Base-by-base conservation (phyloP, 2,888 invertebrate species). In the Epinotia nisella region DNA sequence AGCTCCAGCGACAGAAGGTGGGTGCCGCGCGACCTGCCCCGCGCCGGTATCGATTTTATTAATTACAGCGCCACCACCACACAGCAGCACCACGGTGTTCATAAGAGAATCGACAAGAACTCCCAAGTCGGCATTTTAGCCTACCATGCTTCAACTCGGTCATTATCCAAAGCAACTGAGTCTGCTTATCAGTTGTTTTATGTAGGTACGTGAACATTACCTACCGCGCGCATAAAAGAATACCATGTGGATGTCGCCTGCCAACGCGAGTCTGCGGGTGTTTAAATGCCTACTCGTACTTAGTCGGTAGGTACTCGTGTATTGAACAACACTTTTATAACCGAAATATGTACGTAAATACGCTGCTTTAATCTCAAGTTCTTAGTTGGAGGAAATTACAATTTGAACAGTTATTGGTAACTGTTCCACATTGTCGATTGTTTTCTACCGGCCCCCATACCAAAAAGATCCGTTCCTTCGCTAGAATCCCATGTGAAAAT, bases 1-100 rank as follows among this genome's bases (percentile, higher is more conserved):
- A 21, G 60, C 21, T 21, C 21, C 39, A 61, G 60, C 19, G 7
- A 39, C 15, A 19, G 19, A 19, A 55, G 65, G 65, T 65, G 35
- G 39, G 65, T 65, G 39, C 35, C 29, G 35, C 2, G 9, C 21
- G 5, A 29, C 29, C n/a, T 49, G 13, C 21, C 35, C 55, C 5
- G 24, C 21, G 55, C 15, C n/a, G n/a, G 5, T 49, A 49, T 49
- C n/a, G 49, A 49, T 49, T 49, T 49, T 49, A n/a, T 49, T 49
- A n/a, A n/a, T 49, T 49, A 49, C 49, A 49, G 49, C 49, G n/a
- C 49, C 49, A 49, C 49, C 15, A 49, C 49, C 49, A 49, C 45
- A 49, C 15, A 49, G 49, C 45, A 13, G 45, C 49, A 49, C 49
- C 49, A 49, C 49, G 49, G 5, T 7, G 4, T 49, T 3, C 49